Conservation (phyloP, 2,888 invertebrate species). For the Monoplex corrugatus region DNA sequence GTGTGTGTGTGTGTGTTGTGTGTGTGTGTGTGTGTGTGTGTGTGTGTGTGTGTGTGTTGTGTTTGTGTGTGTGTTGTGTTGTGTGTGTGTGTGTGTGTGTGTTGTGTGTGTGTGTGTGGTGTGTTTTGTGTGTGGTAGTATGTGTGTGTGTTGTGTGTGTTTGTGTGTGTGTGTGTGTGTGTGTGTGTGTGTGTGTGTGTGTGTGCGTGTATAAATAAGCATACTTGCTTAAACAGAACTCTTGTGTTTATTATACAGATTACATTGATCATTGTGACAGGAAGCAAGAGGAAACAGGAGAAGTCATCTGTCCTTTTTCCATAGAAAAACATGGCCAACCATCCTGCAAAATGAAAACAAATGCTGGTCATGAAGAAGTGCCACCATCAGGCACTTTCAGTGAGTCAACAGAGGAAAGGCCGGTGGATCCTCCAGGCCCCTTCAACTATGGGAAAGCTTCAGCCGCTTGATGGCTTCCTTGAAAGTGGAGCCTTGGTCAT, state of each 20-base stretch:
- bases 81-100: background rate
- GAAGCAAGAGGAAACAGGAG: background rate
- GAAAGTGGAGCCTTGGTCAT: too few relatives aligned
- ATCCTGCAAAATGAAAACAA: background rate
- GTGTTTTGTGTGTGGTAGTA: background rate
- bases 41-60: background rate
- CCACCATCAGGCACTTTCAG: too few relatives aligned
- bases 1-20: background rate
- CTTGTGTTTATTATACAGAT: too few relatives aligned
- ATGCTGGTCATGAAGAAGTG: too few relatives aligned
- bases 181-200: conserved; percentile 11
- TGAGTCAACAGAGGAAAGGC: too few relatives aligned
- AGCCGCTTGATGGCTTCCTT: too few relatives aligned
- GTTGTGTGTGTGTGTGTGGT: background rate
- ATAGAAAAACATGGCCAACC: background rate
- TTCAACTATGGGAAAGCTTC: too few relatives aligned
- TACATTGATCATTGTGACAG: background rate
- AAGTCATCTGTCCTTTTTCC: too few relatives aligned
- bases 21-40: background rate
- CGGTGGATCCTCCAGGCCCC: too few relatives aligned
- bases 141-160: conserved; percentile 22
- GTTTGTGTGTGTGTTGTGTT: background rate
- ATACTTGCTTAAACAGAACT: background rate
- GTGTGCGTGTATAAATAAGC: background rate
- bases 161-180: conserved; percentile 3